Base-by-base conservation (phyloP, 2,113 vertebrate species). In the Hypanus sabinus region DNA sequence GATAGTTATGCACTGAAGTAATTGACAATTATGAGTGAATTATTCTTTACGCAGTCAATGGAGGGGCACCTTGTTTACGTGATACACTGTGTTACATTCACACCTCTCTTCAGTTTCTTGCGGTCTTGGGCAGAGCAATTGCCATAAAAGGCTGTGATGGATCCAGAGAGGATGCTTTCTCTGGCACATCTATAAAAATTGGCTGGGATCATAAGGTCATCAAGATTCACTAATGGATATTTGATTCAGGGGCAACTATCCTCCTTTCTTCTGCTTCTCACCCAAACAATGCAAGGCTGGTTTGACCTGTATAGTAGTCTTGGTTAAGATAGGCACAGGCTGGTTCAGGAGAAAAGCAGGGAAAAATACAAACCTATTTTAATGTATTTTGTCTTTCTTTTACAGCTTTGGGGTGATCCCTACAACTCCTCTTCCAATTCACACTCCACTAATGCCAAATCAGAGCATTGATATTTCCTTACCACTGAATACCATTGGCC, bases 381-480 rank as follows among this genome's bases (percentile, higher is more conserved):
- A 16, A 90, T 68, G 60, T 16, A 27, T 85, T 75, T 88, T 83
- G 20, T 75, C 36, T 77, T 92, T 62, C 20, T 73, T 73, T 90
- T 62, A 33, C 18, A 99, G 99, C 96, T 99, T 99, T 0, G 98
- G 99, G 5, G 96, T 99, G 95, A 99, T 99, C 94, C 99, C 99
- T 0, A 99, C 98, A 95, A 98, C 98, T 79, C 98, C 99, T 2
- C 94, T 99, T 95, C 97, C 98, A 70, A 95, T 99, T 94, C 99
- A 99, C 95, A 99, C 99, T 27, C 99, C 99, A 5, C 97, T 99
- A 96, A 99, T 99, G 98, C 99, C 99, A 94, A 99, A 98, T 95
- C 99, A 99, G 96, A 99, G 97, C 87, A 99, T 99, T 27, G 99
- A 99, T 12, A 95, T 99, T 81, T 99, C 99, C 46, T 97, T 99